Evolutionary conservation across 2,113 vertebrate genomes (phyloP).

Genomic region (Solea solea): DNA sequence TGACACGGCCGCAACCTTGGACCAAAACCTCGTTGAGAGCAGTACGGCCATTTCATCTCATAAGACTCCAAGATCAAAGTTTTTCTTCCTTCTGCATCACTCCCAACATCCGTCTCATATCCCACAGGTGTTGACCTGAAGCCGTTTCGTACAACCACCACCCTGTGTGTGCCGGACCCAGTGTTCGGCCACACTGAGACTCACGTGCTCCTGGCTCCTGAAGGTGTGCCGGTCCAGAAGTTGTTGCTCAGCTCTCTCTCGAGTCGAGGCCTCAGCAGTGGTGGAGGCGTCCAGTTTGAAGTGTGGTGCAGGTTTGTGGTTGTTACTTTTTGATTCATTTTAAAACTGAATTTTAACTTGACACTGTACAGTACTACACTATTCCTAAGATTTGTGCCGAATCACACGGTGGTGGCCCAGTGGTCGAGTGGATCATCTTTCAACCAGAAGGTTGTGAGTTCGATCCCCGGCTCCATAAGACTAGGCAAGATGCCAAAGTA

Average conservation of each 20-base stretch:
- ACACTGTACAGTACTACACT: neutral
- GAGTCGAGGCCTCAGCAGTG: constrained; percentile 72
- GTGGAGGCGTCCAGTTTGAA: constrained; percentile 92
- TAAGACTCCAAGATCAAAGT: neutral
- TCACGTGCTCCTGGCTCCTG: constrained; percentile 86
- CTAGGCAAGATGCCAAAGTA: no score
- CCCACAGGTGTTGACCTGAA: constrained; percentile 84
- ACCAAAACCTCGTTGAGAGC: constrained; percentile 71
- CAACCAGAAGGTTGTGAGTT: no score
- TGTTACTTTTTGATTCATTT: neutral
- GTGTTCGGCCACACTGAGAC: constrained; percentile 87
- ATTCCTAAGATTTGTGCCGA: no score
- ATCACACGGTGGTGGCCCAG: no score
- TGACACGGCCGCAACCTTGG: constrained; percentile 42
- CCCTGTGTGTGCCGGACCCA: constrained; percentile 91
- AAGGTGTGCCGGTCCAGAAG: constrained; percentile 90
- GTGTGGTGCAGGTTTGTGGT: constrained; percentile 94
- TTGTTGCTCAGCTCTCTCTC: constrained; percentile 87
- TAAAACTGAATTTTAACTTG: neutral
- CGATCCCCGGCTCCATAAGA: no score
- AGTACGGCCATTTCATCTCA: constrained; percentile 70
- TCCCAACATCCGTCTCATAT: constrained; percentile 1
- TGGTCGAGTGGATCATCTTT: no score
- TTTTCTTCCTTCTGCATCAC: neutral
- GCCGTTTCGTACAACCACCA: constrained; percentile 86